Evolutionary conservation across 2,888 invertebrate genomes (phyloP).

Genomic region (Catocala nupta): DNA sequence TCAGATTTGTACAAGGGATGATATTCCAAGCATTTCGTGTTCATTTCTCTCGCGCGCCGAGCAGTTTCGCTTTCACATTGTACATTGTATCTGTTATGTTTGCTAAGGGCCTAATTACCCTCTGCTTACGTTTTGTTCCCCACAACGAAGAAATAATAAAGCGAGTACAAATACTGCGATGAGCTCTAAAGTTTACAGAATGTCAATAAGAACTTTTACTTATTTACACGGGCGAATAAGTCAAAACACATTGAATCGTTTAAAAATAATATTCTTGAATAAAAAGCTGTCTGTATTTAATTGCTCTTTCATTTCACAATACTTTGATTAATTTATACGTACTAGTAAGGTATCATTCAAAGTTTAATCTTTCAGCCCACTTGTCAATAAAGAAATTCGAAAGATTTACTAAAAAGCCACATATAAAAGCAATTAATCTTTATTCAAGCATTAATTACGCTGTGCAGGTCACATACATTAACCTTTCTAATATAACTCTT

Average conservation of each 20-base stretch:
- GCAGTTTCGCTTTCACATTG: conserved; percentile 59
- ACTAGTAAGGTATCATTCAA: conserved; percentile 27
- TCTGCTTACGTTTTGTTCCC: conserved; percentile 62
- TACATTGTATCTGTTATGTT: conserved; percentile 60
- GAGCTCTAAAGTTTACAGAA: conserved; percentile 55
- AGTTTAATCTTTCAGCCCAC: conserved; percentile 26
- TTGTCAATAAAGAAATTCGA: conserved; percentile 25
- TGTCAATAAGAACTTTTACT: conserved; percentile 43
- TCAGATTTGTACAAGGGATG: conserved; percentile 20
- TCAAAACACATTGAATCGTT: conserved; percentile 2
- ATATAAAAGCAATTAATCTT: conserved; percentile 38
- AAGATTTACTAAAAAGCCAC: conserved; percentile 16
- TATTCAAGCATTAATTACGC: conserved; percentile 28
- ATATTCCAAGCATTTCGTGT: conserved; percentile 45
- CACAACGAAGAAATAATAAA: conserved; percentile 62
- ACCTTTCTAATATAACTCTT: background rate
- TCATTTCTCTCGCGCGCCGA: conserved; percentile 45
- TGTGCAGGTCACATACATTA: conserved; percentile 21
- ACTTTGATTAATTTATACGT: conserved; percentile 8
- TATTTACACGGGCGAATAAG: conserved; percentile 2
- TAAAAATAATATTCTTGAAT: background rate
- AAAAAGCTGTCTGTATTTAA: background rate
- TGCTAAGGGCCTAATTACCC: conserved; percentile 70
- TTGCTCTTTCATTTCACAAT: conserved; percentile 13
- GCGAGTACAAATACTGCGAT: conserved; percentile 58